Conservation (phyloP, 2,888 invertebrate genomes). For the Pollenia angustigena region DNA sequence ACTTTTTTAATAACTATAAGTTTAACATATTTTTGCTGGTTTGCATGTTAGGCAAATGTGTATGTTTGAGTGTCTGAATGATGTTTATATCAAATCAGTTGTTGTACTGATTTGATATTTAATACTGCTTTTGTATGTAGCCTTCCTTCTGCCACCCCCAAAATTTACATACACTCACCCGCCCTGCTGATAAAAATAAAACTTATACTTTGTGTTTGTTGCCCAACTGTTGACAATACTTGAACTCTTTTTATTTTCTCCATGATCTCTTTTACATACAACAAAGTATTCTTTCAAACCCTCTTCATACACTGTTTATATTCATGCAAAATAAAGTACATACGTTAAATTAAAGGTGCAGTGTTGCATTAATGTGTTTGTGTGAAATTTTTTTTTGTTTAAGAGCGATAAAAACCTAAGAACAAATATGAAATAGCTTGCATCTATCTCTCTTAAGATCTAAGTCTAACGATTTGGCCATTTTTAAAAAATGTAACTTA, state of each 20-base stretch:
- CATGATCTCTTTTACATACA: slow-evolving; percentile 11
- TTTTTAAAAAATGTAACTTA: no score
- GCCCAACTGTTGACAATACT: slow-evolving; percentile 62
- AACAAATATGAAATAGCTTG: no score
- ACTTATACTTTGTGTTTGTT: background rate
- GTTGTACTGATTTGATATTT: slow-evolving; percentile 49
- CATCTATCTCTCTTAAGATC: background rate
- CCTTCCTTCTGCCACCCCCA: background rate
- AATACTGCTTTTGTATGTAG: slow-evolving; percentile 15
- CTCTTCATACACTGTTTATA: background rate
- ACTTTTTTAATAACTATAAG: slow-evolving; percentile 73
- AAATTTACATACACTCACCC: background rate
- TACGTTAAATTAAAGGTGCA: slow-evolving; percentile 48
- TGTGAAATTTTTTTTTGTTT: background rate
- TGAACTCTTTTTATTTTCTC: slow-evolving; percentile 31
- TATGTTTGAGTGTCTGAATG: background rate
- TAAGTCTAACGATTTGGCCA: background rate
- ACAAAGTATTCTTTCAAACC: background rate
- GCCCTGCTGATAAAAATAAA: background rate
- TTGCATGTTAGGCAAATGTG: slow-evolving; percentile 49
- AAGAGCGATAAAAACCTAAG: no score
- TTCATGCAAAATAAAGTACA: background rate
- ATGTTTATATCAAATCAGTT: background rate
- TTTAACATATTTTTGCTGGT: slow-evolving; percentile 68
- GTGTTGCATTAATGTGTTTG: slow-evolving; percentile 11